Evolutionary conservation across 2,797 vertebrate genomes (phyloP), one percentile per base, ranked within the genome.

Genomic region (Avahi laniger): DNA sequence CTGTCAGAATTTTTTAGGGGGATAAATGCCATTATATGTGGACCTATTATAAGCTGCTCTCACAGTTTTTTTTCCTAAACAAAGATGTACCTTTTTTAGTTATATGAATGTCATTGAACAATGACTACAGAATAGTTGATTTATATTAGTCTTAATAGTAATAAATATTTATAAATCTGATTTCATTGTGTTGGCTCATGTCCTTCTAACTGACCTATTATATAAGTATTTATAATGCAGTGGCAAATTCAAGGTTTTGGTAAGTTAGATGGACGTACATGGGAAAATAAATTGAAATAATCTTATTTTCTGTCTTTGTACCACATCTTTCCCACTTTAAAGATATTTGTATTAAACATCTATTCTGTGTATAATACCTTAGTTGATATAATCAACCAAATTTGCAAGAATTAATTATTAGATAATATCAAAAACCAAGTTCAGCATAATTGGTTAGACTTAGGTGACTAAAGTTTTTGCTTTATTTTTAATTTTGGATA

Each of bases 121-220:
- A 57, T 26, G 52, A 10, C 41, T 89, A 94, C 38, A 88, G 22
- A 90, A 59, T 48, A 67, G 22, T 20, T 89, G 1, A 57, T 63
- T 93, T 85, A 72, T 28, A 26, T 89, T 94, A 80, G 33, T 88
- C 30, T 69, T 26, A 94, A 86, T 52, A 73, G 26, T 59, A 96
- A 69, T 78, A 90, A 43, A 86, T 72, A 93, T 95, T 94, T 90
- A 94, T 87, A 92, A 90, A 82, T 72, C 17, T n/a, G 46, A 91
- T 85, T 94, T 95, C 38, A 69, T 86, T 84, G 24, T 52, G 22
- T 59, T 80, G 52, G 3, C 11, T 96, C 17, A 20, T 75, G 28
- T 78, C 72, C 57, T 92, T 89, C 52, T 80, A 70, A 35, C 6
- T 80, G 50, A 93, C 6, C 33, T 73, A 18, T 65, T 69, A n/a